Evolutionary conservation across 30 jellyfish, hydroid and myxozoan species (phyloP).

Genomic region (Aurelia sp.): DNA sequence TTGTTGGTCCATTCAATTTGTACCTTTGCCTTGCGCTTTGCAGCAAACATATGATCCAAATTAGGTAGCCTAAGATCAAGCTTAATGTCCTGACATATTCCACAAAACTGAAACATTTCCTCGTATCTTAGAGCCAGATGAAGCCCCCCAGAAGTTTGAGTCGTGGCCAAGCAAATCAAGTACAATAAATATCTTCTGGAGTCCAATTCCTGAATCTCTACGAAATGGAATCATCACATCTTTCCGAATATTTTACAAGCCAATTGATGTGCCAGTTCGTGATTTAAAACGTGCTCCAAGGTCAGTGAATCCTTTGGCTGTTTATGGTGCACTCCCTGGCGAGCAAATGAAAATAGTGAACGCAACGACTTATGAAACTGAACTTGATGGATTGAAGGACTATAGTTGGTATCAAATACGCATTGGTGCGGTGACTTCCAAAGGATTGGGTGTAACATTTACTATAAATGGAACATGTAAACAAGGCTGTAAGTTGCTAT

Average conservation of each 20-base stretch:
- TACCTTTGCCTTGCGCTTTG: no score
- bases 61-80: no score
- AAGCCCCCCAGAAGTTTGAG: slow-evolving; percentile 60
- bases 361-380: slow-evolving; percentile 40
- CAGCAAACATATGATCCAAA: no score
- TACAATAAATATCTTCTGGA: slow-evolving; percentile 45
- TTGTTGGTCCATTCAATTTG: no score
- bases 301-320: slow-evolving; percentile 36
- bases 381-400: slow-evolving; percentile 9
- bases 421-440: slow-evolving; percentile 66
- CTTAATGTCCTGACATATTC: no score
- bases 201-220: slow-evolving; percentile 63
- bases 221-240: slow-evolving; percentile 61
- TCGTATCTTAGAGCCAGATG: slow-evolving; percentile 52
- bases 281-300: slow-evolving; percentile 44
- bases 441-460: slow-evolving; percentile 62
- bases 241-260: slow-evolving; percentile 64
- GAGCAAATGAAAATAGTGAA: slow-evolving; percentile 54
- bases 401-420: slow-evolving; percentile 67
- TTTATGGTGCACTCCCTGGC: slow-evolving; percentile 65
- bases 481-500: slow-evolving; percentile 45
- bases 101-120: not conserved
- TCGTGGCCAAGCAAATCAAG: slow-evolving; percentile 60
- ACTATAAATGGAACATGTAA: slow-evolving; percentile 57
- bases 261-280: slow-evolving; percentile 50